A percentile compares a stretch with the other conserved stretches of the same genome.
Conservation (phyloP, 2,888 invertebrate genomes). For the Pachliopta kotzebuea region DNA sequence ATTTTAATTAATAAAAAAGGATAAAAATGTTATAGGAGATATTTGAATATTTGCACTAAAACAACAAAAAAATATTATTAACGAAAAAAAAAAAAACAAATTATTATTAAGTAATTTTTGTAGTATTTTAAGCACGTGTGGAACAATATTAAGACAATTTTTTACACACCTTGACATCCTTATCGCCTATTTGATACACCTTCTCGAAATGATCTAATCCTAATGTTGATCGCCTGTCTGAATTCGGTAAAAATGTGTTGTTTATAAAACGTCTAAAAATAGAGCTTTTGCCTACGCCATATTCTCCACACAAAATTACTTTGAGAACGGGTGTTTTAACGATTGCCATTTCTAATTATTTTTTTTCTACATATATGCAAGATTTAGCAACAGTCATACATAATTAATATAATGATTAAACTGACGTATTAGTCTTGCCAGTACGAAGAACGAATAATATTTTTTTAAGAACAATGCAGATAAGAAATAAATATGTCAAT, state of each 20-base stretch:
- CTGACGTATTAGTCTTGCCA: background rate
- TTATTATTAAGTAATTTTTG: background rate
- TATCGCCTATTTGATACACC: constrained; percentile 87
- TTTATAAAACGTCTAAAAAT: constrained; percentile 94
- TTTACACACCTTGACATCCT: constrained; percentile 85
- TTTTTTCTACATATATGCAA: background rate
- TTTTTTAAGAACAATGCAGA: background rate
- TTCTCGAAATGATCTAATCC: constrained; percentile 95
- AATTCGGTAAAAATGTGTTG: constrained; percentile 91
- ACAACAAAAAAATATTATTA: too few species aligned
- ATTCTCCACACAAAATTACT: constrained; percentile 97
- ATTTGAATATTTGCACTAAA: too few species aligned
- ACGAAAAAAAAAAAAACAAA: background rate
- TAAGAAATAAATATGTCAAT: too few species aligned
- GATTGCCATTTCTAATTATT: constrained; percentile 83
- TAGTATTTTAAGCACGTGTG: too few species aligned
- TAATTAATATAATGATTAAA: background rate
- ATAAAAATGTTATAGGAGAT: background rate
- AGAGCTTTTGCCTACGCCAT: constrained; percentile 97
- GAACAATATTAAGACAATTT: background rate
- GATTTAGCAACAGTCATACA: background rate
- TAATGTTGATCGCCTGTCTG: constrained; percentile 91
- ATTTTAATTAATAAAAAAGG: constrained; percentile 24
- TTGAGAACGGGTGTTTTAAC: constrained; percentile 92
- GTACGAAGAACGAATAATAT: background rate